Evolutionary conservation across 2,888 invertebrate genomes (phyloP), one percentile per base, ranked within the genome.

Genomic region (Drosophila anomelani): DNA sequence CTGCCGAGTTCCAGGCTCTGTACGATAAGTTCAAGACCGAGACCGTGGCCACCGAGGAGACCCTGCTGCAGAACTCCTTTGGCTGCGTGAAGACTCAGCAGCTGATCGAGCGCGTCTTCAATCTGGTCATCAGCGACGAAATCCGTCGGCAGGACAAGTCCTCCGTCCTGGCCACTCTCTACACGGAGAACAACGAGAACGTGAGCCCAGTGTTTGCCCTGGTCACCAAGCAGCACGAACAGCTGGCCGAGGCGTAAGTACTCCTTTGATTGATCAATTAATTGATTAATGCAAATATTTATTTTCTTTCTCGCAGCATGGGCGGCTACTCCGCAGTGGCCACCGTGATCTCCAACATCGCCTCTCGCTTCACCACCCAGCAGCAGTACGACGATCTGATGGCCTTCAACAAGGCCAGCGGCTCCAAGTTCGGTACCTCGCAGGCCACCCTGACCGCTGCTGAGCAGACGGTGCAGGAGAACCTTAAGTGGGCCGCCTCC

Each of bases 41-140:
- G 57, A 94, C 94, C 39, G 94, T 95, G 1, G 95, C 95, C 44
- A 94, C 95, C 0, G 97, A 97, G 91, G 94, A 95, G 90, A 94
- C 94, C 6, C 91, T 94, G 10, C 93, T 97, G 1, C 93, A 97
- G 26, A 92, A 91, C 57, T 94, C 95, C 2, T 92, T 98, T 59
- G 96, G 96, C 0, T 97, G 97, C 85, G 94, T 95, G 0, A 93
- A 92, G 62, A 90, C 95, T 60, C 80, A 91, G 0, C 90, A 90
- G 39, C 92, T 95, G 26, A 93, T 97, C 5, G 90, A 92, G 23
- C 83, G 60, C 93, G 95, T 79, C 91, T 94, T 78, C 80, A 83
- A 41, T 93, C 94, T 90, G 93, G 94, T 86, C 79, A 93, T 54
- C 85, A 94, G 79, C 70, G 79, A 90, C 32, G 87, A 89, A 4